Evolutionary conservation across 2,113 vertebrate genomes (phyloP).

Genomic region (Neotragus moschatus): DNA sequence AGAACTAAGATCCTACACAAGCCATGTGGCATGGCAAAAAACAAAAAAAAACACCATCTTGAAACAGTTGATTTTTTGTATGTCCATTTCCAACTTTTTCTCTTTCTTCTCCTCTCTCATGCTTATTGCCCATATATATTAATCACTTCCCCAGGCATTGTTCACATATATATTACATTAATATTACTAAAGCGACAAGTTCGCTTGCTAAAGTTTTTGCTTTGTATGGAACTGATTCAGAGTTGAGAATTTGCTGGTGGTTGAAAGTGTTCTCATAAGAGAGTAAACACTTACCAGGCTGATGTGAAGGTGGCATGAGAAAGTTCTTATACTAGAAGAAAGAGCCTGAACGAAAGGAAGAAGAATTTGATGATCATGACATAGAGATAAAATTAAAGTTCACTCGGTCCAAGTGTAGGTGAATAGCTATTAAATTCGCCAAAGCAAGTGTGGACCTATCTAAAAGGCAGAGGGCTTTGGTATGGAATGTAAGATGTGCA

Average conservation of each 20-base stretch:
- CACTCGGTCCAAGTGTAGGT: background rate
- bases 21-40: background rate
- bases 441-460: background rate
- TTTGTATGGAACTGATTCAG: background rate
- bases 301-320: background rate
- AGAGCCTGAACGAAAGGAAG: background rate
- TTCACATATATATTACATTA: background rate
- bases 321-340: background rate
- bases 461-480: background rate
- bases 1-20: background rate
- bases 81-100: background rate
- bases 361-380: background rate
- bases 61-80: background rate
- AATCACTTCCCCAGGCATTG: background rate
- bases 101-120: background rate
- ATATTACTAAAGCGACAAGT: background rate
- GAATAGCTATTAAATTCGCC: background rate
- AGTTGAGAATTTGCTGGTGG: too few relatives aligned
- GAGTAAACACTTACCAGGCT: background rate
- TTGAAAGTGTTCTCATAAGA: background rate
- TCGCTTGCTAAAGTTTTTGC: background rate
- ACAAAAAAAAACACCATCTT: background rate
- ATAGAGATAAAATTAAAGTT: background rate
- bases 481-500: background rate
- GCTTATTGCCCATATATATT: background rate